Conservation (phyloP, 1,140 invertebrate genomes). For the Neodiprion pinetum region DNA sequence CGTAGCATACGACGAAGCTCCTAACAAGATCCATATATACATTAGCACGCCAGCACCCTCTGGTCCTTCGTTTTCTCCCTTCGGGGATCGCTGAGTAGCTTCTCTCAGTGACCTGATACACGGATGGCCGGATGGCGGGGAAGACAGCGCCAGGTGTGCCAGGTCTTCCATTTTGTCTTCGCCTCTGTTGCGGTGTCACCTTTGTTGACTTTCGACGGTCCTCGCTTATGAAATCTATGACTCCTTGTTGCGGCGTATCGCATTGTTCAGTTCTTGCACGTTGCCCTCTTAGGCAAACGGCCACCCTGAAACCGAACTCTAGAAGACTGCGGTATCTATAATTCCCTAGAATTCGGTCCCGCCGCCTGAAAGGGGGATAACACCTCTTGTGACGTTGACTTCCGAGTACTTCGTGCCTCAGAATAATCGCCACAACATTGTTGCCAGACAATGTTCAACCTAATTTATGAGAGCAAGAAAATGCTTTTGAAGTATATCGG, state of each 20-base stretch:
- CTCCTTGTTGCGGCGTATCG: neutral
- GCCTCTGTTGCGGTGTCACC: conserved; percentile 3
- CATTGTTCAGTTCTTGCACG: neutral
- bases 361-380: too few relatives aligned
- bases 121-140: neutral
- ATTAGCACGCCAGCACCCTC: neutral
- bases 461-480: too few relatives aligned
- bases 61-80: too few relatives aligned
- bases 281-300: neutral
- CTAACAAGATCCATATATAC: neutral
- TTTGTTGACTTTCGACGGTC: conserved; percentile 1
- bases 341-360: too few relatives aligned
- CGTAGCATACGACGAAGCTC: neutral
- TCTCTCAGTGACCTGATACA: neutral
- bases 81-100: neutral
- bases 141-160: conserved; percentile 1
- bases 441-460: too few relatives aligned
- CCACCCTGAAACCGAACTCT: neutral
- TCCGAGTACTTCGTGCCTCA: too few relatives aligned
- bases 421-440: too few relatives aligned
- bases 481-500: too few relatives aligned
- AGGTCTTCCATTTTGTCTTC: conserved; percentile 4
- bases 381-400: too few relatives aligned
- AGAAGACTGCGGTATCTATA: too few relatives aligned
- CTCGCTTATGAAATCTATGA: neutral